Base-by-base conservation (phyloP, 2,797 vertebrate genomes). In the Triplophysa yarkandensis region DNA sequence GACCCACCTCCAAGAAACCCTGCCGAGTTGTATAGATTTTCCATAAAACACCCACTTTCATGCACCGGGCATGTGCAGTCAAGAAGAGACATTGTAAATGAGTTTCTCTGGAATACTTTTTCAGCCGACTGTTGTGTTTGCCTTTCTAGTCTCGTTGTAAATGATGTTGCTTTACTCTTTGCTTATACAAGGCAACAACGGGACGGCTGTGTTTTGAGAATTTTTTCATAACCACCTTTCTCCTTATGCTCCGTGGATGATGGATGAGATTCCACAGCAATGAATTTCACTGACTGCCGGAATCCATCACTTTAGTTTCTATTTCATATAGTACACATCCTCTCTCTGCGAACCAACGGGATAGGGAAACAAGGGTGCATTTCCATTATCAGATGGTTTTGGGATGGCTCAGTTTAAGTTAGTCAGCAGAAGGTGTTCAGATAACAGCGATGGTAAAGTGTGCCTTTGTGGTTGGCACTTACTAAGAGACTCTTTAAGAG, bases 141-240 rank as follows among this genome's bases (percentile, higher is more conserved):
- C 39, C 71, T 46, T 13, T 50, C 58, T 57, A 39, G 64, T 76
- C 63, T 43, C 50, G 36, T 67, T 68, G 57, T 76, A 75, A 81
- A 78, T 72, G 4, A 78, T 63, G 68, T 43, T 63, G 57, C 57
- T 66, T 71, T 19, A 28, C 17, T 67, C 75, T 69, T 67, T 74
- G 62, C 36, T 74, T 78, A 62, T 68, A 60, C 54, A 36, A 43
- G 55, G 52, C 60, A 62, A 30, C 55, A 71, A 69, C 65, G 6
- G 36, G 63, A 69, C 60, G 65, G 58, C 52, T 77, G 67, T 72
- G 74, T 80, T 77, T 69, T 43, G 68, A 57, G 58, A 60, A 21
- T 61, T 71, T 66, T 75, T 80, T 74, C 69, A 74, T 77, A 73
- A 65, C 64, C 58, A 68, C 32, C 62, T 69, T 71, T 77, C 74